phyloP scores from a whole-genome alignment of 2,797 vertebrate genomes.

The Coregonus suidteri region DNA sequence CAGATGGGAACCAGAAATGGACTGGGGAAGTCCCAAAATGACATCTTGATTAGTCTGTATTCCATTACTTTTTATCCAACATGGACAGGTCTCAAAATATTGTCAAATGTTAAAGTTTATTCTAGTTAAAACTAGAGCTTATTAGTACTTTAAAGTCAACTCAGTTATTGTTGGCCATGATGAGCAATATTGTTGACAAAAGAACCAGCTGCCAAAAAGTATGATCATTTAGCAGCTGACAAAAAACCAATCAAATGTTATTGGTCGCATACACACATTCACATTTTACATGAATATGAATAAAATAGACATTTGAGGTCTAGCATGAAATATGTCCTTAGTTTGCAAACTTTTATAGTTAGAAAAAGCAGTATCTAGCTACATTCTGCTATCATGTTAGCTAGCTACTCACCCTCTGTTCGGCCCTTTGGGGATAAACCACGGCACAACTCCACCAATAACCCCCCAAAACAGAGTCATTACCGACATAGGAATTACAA shows the following conservation, averaged over 20 bases:
- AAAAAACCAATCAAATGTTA: not conserved
- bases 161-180: no score
- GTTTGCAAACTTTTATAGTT: not conserved
- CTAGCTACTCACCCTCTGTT: conserved; percentile 87
- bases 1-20: conserved; percentile 2
- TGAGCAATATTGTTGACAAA: no score
- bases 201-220: no score
- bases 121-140: not conserved
- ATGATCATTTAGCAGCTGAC: not conserved
- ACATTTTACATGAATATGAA: not conserved
- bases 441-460: conserved; percentile 87
- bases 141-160: no score
- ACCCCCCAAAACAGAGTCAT: conserved; percentile 93
- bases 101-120: not conserved
- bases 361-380: no score
- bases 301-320: not conserved
- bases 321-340: not conserved
- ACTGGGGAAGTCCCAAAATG: conserved; percentile 9
- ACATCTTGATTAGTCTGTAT: not conserved
- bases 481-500: conserved; percentile 85
- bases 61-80: not conserved
- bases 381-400: not conserved
- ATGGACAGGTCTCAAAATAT: not conserved
- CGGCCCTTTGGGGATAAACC: conserved; percentile 92
- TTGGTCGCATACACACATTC: not conserved